Conservation (phyloP, 2,797 vertebrate species). For the Xiphophorus birchmanni region DNA sequence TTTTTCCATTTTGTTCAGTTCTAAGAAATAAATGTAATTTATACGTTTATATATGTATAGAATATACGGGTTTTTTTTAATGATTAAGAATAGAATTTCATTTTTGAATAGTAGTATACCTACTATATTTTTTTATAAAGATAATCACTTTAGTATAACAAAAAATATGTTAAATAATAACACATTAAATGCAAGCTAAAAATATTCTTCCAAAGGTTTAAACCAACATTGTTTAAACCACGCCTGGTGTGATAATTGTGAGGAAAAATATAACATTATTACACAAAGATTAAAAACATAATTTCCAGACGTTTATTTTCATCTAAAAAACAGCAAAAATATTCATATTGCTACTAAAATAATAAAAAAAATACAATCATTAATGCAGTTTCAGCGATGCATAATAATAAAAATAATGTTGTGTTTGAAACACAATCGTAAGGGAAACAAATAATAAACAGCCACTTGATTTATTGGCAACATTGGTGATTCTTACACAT, state of each 20-base stretch:
- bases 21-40: too few species aligned
- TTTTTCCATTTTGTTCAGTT: background rate
- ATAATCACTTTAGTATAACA: background rate
- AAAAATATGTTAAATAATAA: background rate
- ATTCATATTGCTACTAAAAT: background rate
- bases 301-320: background rate
- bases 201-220: background rate
- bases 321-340: background rate
- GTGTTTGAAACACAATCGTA: background rate
- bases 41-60: too few species aligned
- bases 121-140: background rate
- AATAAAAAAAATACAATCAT: background rate
- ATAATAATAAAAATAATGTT: background rate
- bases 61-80: too few species aligned
- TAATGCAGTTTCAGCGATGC: background rate
- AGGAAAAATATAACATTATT: background rate
- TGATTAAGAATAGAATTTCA: background rate
- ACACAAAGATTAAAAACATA: background rate
- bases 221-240: background rate
- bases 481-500: background rate
- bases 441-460: background rate
- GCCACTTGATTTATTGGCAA: background rate
- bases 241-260: background rate
- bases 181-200: background rate
- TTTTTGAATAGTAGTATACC: background rate